These are phyloP conservation scores for Gymnocephalus cernua DNA, from an alignment of 2,113 vertebrate species.

Conservation along the genomic window DNA sequence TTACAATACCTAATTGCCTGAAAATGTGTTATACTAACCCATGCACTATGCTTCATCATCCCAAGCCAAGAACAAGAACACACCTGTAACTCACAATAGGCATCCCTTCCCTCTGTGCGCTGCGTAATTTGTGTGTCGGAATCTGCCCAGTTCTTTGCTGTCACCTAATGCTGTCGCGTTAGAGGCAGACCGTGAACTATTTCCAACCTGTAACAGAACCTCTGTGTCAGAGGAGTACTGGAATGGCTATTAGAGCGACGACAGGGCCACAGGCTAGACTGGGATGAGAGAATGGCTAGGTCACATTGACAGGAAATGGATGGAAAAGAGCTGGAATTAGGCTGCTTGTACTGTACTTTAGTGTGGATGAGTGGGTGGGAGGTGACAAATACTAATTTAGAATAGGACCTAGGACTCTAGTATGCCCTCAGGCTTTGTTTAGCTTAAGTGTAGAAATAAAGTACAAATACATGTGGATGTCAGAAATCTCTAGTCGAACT, in stretches of 20 bases:
- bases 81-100: slow-evolving; percentile 51
- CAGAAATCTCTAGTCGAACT: neutral
- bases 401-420: neutral
- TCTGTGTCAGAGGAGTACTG: slow-evolving; percentile 35
- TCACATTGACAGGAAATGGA: slow-evolving; percentile 56
- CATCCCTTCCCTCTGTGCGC: neutral
- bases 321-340: slow-evolving; percentile 23
- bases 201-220: slow-evolving; percentile 48
- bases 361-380: slow-evolving; percentile 13
- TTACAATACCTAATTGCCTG: neutral
- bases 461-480: neutral
- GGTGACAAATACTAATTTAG: neutral
- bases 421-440: neutral
- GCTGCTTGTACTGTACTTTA: slow-evolving; percentile 19
- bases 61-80: slow-evolving; percentile 45
- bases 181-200: slow-evolving; percentile 32
- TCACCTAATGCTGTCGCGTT: slow-evolving; percentile 20
- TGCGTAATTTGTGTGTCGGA: neutral
- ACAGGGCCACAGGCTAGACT: slow-evolving; percentile 56
- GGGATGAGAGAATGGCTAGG: slow-evolving; percentile 58
- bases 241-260: slow-evolving; percentile 46
- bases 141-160: slow-evolving; percentile 7
- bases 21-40: slow-evolving; percentile 57
- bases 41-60: neutral
- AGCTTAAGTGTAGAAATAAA: neutral